These are phyloP conservation scores for Nannoperca australis DNA, from an alignment of 2,797 vertebrate species.

Conservation along the genomic window DNA sequence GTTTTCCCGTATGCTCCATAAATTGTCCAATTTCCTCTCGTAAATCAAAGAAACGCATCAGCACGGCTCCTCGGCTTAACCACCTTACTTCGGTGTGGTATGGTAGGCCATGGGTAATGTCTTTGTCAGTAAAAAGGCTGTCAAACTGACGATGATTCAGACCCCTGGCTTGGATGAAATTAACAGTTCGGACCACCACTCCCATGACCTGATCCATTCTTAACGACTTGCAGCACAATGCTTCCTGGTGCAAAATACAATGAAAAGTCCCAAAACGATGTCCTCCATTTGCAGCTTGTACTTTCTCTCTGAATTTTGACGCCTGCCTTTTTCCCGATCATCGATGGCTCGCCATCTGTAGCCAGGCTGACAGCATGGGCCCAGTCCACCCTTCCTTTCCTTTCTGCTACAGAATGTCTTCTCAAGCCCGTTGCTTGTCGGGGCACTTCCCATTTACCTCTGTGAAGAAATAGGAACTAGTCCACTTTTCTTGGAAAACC, in stretches of 20 bases:
- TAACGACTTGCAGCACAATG: not conserved
- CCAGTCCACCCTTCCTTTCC: too few relatives aligned
- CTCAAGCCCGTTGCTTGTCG: too few relatives aligned
- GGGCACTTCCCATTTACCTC: constrained; percentile 32
- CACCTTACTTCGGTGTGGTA: constrained; percentile 26
- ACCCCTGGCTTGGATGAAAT: constrained; percentile 2
- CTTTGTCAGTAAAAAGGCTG: constrained; percentile 2
- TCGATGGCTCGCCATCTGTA: too few relatives aligned
- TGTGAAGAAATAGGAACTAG: constrained; percentile 26
- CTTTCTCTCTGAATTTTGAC: too few relatives aligned
- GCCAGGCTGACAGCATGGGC: too few relatives aligned
- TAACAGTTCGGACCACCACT: not conserved
- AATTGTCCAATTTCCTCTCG: constrained; percentile 30
- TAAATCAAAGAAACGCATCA: constrained; percentile 12
- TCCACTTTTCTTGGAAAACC: constrained; percentile 46
- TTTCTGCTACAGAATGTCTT: too few relatives aligned
- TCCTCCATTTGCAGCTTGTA: not conserved
- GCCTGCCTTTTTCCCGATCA: too few relatives aligned
- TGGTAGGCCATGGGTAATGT: not conserved
- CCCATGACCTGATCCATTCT: constrained; percentile 3
- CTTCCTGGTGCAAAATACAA: too few relatives aligned
- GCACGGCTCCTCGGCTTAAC: constrained; percentile 19
- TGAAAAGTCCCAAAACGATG: not conserved
- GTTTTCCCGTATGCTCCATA: constrained; percentile 23
- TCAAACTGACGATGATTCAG: constrained; percentile 24